These are phyloP conservation scores for Catocala sponsa DNA, from an alignment of 2,888 invertebrate genomes.

Conservation along the genomic window DNA sequence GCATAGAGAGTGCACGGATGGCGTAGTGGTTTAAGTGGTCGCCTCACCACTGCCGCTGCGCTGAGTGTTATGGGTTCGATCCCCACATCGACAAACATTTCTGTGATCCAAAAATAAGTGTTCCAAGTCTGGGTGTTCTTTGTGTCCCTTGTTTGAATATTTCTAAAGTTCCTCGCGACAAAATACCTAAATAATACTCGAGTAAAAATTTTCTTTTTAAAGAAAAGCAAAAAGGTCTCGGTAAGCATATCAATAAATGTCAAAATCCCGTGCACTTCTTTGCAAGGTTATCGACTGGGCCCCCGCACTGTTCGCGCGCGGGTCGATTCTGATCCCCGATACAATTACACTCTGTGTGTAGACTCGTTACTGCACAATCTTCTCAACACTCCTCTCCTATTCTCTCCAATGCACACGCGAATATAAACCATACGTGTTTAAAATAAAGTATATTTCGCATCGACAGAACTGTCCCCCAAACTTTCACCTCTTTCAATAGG, in stretches of 20 bases:
- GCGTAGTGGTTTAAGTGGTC: no score
- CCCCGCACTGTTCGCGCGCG: conserved; percentile 64
- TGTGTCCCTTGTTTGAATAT: no score
- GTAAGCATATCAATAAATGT: conserved; percentile 39
- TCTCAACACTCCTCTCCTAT: conserved; percentile 73
- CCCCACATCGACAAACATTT: no score
- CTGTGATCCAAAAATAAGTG: no score
- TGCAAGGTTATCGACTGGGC: conserved; percentile 55
- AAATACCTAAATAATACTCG: no score
- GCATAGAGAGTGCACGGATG: no score
- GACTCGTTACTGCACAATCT: conserved; percentile 85
- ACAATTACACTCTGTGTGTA: conserved; percentile 85
- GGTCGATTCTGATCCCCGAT: conserved; percentile 84
- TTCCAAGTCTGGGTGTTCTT: no score
- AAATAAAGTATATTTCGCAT: conserved; percentile 59
- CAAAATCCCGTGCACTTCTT: conserved; percentile 53
- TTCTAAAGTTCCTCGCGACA: no score
- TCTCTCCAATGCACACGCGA: conserved; percentile 43
- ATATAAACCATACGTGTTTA: conserved; percentile 57
- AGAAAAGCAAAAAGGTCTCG: no score
- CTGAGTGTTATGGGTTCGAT: no score
- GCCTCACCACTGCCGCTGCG: no score
- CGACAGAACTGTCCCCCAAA: conserved; percentile 66
- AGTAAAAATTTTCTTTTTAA: no score
- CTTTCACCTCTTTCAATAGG: conserved; percentile 88